Conservation (phyloP, 2,888 invertebrate genomes). For the Melinopterus prodromus region DNA sequence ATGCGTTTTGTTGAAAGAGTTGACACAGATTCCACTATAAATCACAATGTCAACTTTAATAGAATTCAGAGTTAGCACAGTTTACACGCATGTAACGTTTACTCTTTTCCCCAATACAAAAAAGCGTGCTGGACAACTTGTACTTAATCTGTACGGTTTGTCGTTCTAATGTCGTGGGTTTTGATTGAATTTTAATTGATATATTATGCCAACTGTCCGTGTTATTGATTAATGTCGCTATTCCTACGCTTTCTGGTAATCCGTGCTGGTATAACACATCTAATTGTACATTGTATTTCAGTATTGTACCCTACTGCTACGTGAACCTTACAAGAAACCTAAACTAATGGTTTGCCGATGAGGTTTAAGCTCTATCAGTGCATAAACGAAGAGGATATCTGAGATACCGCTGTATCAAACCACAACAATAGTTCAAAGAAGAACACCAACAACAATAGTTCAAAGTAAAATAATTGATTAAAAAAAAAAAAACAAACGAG, state of each 20-base stretch:
- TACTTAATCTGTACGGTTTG: background rate
- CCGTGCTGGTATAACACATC: background rate
- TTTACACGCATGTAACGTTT: background rate
- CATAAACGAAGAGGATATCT: no score
- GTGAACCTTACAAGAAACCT: no score
- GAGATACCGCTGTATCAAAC: no score
- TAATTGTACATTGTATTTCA: no score
- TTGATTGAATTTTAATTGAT: background rate
- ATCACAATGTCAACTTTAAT: background rate
- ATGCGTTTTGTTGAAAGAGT: background rate
- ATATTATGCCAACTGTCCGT: background rate
- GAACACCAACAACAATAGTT: no score
- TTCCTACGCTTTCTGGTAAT: background rate
- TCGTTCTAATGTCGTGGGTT: background rate
- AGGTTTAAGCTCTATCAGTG: no score
- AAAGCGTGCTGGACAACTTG: background rate
- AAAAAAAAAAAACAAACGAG: no score
- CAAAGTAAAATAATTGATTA: no score
- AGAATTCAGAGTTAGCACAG: slow-evolving; percentile 4
- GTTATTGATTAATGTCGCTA: background rate
- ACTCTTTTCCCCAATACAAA: background rate
- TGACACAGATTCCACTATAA: background rate
- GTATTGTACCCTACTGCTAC: no score
- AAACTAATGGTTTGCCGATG: no score
- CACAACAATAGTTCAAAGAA: no score